These are phyloP conservation scores for Ichneumoninae sp. DNA, from an alignment of 2,888 invertebrate genomes.

Conservation along the genomic window DNA sequence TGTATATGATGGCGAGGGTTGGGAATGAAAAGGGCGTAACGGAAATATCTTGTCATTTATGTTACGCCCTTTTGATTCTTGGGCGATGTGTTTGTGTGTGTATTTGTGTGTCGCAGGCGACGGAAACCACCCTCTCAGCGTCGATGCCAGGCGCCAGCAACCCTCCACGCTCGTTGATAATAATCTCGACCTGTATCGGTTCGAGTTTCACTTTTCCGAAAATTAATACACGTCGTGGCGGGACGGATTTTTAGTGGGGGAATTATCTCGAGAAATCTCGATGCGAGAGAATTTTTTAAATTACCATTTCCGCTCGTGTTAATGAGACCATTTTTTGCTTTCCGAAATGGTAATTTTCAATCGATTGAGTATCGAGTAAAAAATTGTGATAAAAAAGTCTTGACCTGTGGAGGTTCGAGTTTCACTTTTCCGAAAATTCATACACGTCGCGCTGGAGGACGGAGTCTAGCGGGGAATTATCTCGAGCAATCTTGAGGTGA, in stretches of 20 bases:
- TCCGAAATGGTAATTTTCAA: too few relatives aligned
- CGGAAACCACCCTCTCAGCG: slow-evolving; percentile 42
- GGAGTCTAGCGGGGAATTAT: too few relatives aligned
- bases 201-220: background rate
- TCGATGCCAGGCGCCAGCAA: slow-evolving; percentile 32
- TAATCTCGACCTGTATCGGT: slow-evolving; percentile 7
- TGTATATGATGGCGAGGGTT: background rate
- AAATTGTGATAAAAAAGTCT: background rate
- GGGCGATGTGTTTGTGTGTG: background rate
- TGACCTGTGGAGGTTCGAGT: background rate
- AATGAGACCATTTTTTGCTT: too few relatives aligned
- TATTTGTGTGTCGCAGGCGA: slow-evolving; percentile 15
- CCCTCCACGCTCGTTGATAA: background rate
- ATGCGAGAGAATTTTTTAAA: background rate
- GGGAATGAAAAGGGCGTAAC: background rate
- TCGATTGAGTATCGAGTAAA: too few relatives aligned
- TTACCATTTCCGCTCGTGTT: background rate
- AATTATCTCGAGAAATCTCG: background rate
- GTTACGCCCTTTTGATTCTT: background rate
- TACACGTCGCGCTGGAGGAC: background rate
- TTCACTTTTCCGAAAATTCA: background rate
- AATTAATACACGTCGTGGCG: background rate
- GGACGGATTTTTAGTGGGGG: too few relatives aligned
- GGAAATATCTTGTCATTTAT: background rate
- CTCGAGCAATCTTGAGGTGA: too few relatives aligned